Evolutionary conservation across 2,797 vertebrate genomes (phyloP).

Genomic region (Oreonectes daqikongensis): DNA sequence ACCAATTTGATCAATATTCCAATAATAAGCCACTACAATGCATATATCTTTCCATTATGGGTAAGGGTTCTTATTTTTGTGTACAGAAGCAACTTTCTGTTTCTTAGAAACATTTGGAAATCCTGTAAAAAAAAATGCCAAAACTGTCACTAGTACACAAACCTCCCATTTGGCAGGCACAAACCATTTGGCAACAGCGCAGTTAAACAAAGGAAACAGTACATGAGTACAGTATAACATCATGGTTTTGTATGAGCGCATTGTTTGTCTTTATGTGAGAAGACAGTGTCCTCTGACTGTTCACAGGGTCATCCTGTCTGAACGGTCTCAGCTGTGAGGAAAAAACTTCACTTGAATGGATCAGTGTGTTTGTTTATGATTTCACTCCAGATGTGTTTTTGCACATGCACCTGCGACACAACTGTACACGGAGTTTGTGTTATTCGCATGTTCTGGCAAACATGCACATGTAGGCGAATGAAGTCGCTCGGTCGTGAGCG

Average conservation of each 20-base stretch:
- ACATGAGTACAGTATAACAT: slow-evolving; percentile 13
- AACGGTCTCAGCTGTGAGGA: slow-evolving; percentile 23
- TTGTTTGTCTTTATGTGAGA: slow-evolving; percentile 64
- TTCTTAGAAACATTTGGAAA: background rate
- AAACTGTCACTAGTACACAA: background rate
- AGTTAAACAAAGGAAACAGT: slow-evolving; percentile 23
- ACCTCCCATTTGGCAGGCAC: slow-evolving; percentile 12
- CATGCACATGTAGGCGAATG: background rate
- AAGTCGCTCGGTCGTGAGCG: slow-evolving; percentile 1
- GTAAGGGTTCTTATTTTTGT: too few species aligned
- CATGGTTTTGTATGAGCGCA: slow-evolving; percentile 57
- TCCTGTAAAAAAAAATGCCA: background rate
- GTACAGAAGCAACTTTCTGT: background rate
- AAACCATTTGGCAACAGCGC: slow-evolving; percentile 17
- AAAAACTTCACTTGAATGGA: slow-evolving; percentile 19
- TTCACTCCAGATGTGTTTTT: slow-evolving; percentile 55
- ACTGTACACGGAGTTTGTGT: background rate
- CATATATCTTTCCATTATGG: background rate
- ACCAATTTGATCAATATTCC: background rate
- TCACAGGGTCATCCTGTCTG: slow-evolving; percentile 68
- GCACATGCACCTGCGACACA: slow-evolving; percentile 35
- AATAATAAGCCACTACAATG: background rate
- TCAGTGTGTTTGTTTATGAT: slow-evolving; percentile 54
- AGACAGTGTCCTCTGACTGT: slow-evolving; percentile 59
- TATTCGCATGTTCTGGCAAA: slow-evolving; percentile 11